Evolutionary conservation across 2,113 vertebrate genomes (phyloP), one percentile per base, ranked within the genome.

Genomic region (Catharus minimus): DNA sequence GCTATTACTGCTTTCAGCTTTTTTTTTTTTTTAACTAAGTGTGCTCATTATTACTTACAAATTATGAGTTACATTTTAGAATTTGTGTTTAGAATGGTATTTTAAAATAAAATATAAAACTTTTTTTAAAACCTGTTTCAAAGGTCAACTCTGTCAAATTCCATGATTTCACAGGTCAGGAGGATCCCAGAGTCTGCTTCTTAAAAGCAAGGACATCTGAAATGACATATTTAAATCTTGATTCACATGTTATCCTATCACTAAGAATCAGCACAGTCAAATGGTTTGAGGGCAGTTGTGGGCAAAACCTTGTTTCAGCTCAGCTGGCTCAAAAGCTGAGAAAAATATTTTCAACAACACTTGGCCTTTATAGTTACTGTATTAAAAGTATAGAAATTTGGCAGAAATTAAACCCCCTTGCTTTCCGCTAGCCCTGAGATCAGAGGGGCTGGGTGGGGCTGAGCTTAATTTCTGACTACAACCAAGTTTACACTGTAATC

Each of bases 231-330:
- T 84, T 76, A 93, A 93, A 85, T 69, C 32, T 89, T 1, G 1
- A 16, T 82, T 92, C 62, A n/a, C 50, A 6, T 3, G 2, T 56
- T 86, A 12, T 52, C 9, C 33, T 72, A 64, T 82, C 71, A 49
- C 21, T 86, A 83, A 89, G 64, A 95, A 84, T 86, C 33, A 60
- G 32, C 9, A 1, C 26, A 68, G 66, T 53, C 53, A 71, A 75
- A 86, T 88, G 5, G 1, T 73, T 68, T 84, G 74, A 82, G 50
- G 36, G 74, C 55, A 73, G 10, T 20, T 87, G 46, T 73, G 30
- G 80, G 71, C 81, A 86, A 86, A 90, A 55, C 24, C 27, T 90
- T 76, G 41, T 30, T 95, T 93, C 77, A 80, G 27, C 57, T 92
- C 71, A 62, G 30, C 44, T 83, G 68, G 41, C 38, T 78, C 52